Evolutionary conservation across 2,113 vertebrate species (phyloP).

Genomic region (Macquaria ambigua): DNA sequence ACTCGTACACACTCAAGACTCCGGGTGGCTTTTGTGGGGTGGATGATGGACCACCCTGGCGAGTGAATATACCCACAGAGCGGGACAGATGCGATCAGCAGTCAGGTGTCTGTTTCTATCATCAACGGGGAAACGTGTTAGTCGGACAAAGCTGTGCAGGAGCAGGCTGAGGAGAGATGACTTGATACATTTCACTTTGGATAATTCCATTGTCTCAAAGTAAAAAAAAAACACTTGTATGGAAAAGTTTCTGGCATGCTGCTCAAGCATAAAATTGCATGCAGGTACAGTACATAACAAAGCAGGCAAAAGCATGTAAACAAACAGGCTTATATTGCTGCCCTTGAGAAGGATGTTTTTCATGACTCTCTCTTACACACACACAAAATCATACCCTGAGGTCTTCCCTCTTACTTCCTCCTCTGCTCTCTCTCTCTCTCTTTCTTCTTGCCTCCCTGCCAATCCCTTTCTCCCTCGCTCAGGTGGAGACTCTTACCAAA

Average conservation of each 20-base stretch:
- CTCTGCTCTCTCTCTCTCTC: constrained; percentile 9
- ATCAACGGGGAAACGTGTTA: constrained; percentile 58
- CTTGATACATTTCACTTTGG: constrained; percentile 42
- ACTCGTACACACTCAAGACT: constrained; percentile 43
- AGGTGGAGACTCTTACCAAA: constrained; percentile 71
- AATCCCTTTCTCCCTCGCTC: constrained; percentile 57
- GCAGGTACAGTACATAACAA: constrained; percentile 37
- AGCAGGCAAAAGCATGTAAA: constrained; percentile 32
- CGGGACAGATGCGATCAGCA: constrained; percentile 51
- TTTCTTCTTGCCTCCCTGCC: constrained; percentile 43
- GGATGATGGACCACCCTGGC: constrained; percentile 73
- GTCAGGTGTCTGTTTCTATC: constrained; percentile 63
- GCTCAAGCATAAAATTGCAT: constrained; percentile 39
- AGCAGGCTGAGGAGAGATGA: constrained; percentile 29
- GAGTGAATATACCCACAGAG: constrained; percentile 63
- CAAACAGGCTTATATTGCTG: constrained; percentile 21
- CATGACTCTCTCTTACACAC: constrained; percentile 27
- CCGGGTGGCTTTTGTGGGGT: constrained; percentile 44
- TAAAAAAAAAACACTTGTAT: not conserved
- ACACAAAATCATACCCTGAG: constrained; percentile 34
- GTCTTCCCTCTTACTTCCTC: constrained; percentile 56
- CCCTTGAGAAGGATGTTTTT: constrained; percentile 42
- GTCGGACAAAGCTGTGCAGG: constrained; percentile 40
- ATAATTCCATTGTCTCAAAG: constrained; percentile 17
- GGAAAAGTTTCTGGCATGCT: constrained; percentile 28